phyloP scores from a whole-genome alignment of 1,140 invertebrate genomes.

The Phenacoccus solenopsis region DNA sequence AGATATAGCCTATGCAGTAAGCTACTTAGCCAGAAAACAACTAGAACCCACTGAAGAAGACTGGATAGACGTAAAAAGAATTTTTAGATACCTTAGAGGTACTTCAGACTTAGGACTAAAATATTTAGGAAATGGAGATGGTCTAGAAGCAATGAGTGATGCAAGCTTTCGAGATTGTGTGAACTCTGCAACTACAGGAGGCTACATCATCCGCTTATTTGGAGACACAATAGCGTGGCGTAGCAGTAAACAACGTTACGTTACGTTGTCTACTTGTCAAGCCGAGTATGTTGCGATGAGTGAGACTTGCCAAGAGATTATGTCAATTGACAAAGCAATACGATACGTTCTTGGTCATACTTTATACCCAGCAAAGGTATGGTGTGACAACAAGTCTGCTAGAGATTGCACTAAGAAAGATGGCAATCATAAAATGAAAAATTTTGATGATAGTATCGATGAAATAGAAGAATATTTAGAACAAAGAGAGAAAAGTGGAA shows the following conservation, averaged over 20 bases:
- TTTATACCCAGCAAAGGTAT: background rate
- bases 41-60: conserved; percentile 11
- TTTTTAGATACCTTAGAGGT: conserved; percentile 24
- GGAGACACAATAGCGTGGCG: conserved; percentile 29
- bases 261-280: conserved; percentile 31
- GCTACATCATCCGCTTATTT: conserved; percentile 25
- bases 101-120: conserved; percentile 19
- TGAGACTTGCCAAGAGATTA: conserved; percentile 26
- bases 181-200: conserved; percentile 22
- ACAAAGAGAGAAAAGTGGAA: conserved; percentile 24
- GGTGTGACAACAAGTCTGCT: background rate
- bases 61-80: conserved; percentile 19
- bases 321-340: conserved; percentile 27
- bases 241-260: conserved; percentile 28
- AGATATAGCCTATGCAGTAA: conserved; percentile 32
- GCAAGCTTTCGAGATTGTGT: conserved; percentile 20
- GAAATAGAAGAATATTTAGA: conserved; percentile 19
- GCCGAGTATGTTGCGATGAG: conserved; percentile 32
- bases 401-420: background rate
- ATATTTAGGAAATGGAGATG: background rate
- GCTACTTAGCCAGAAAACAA: conserved; percentile 22
- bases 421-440: conserved; percentile 8
- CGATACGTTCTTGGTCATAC: background rate
- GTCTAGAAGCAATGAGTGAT: conserved; percentile 23
- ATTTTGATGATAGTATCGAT: too few relatives aligned